A percentile compares a stretch with the other conserved stretches of the same genome.
Evolutionary conservation across 2,113 vertebrate species (phyloP).

Genomic region (Procavia capensis): DNA sequence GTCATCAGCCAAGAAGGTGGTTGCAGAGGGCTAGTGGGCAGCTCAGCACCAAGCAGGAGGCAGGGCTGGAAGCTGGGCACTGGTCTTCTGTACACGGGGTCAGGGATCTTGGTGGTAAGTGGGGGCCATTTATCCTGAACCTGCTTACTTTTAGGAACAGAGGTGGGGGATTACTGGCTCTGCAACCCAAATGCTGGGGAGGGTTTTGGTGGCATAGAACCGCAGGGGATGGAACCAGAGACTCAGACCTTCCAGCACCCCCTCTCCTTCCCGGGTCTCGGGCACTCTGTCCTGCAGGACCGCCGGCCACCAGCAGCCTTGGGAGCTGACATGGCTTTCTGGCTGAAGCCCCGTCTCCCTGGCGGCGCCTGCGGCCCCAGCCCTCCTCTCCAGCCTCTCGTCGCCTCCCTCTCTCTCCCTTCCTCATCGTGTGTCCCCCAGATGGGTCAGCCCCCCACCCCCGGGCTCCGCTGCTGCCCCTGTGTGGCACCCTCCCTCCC

Average conservation of each 20-base stretch:
- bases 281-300: neutral
- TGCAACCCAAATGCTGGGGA: neutral
- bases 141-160: neutral
- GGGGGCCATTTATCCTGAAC: neutral
- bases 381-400: neutral
- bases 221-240: neutral
- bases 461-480: neutral
- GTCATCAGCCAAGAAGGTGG: neutral
- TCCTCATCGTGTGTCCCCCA: neutral
- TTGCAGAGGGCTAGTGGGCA: neutral
- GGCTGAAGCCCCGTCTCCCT: neutral
- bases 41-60: neutral
- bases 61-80: too few relatives aligned
- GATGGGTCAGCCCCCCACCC: neutral
- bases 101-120: neutral
- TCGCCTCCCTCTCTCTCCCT: neutral
- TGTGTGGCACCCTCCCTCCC: too few relatives aligned
- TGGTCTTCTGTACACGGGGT: neutral
- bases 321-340: neutral
- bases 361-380: neutral
- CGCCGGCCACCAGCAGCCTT: too few relatives aligned
- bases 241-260: neutral
- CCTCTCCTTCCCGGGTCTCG: neutral
- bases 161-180: too few relatives aligned
- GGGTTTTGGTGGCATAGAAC: neutral